Evolutionary conservation across 2,888 invertebrate genomes (phyloP).

Genomic region (Phengaris arion): DNA sequence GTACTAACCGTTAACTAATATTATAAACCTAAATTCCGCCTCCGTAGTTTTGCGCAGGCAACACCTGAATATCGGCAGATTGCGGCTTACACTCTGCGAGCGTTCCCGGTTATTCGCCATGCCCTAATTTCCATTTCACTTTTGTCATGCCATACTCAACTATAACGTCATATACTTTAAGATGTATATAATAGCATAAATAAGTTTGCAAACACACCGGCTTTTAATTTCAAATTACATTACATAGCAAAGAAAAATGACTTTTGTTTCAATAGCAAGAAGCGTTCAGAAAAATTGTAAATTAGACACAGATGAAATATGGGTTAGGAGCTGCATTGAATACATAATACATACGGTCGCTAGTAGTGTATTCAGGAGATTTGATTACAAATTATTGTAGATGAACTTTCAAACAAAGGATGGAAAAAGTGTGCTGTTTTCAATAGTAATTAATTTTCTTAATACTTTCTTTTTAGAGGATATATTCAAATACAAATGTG

Average conservation of each 20-base stretch:
- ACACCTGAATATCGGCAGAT: constrained; percentile 73
- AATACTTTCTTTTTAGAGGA: no score
- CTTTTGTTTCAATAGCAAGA: neutral
- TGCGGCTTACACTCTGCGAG: constrained; percentile 66
- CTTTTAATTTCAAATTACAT: constrained; percentile 42
- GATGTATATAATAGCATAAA: constrained; percentile 33
- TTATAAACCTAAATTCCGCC: constrained; percentile 43
- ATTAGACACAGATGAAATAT: neutral
- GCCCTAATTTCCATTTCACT: constrained; percentile 40
- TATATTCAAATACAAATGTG: no score
- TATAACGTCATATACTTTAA: constrained; percentile 39
- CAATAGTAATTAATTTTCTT: no score
- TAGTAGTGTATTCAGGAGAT: no score
- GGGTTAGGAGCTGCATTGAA: no score
- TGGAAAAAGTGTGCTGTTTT: no score
- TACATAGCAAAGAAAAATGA: constrained; percentile 14
- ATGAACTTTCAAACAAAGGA: no score
- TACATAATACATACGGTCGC: no score
- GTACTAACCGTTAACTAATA: neutral
- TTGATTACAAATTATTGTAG: no score
- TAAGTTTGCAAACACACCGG: constrained; percentile 37
- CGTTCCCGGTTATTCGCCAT: constrained; percentile 53
- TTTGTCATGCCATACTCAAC: constrained; percentile 35
- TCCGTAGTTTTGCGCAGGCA: constrained; percentile 50
- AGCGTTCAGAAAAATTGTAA: neutral